phyloP scores from a whole-genome alignment of 2,797 vertebrate genomes.

The Melanotaenia boesemani region DNA sequence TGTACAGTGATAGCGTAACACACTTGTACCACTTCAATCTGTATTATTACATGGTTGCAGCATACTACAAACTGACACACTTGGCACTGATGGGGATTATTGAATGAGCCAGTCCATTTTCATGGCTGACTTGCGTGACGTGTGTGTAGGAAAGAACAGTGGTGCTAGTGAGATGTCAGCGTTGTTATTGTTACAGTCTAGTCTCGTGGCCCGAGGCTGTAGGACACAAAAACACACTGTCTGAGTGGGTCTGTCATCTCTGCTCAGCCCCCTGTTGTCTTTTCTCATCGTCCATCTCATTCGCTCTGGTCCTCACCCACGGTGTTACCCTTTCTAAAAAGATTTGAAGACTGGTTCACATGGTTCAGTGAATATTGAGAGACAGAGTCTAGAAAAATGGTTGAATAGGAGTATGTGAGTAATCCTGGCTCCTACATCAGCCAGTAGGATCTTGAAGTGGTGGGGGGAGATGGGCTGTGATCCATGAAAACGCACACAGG shows the following conservation, averaged over 20 bases:
- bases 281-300: constrained; percentile 66
- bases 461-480: constrained; percentile 17
- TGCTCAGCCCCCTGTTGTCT: constrained; percentile 61
- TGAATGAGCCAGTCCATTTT: constrained; percentile 53
- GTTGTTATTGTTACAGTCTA: constrained; percentile 80
- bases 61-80: constrained; percentile 41
- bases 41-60: neutral
- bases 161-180: constrained; percentile 73
- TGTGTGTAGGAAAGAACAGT: constrained; percentile 58
- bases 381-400: constrained; percentile 14
- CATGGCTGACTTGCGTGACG: constrained; percentile 58
- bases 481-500: constrained; percentile 35
- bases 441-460: constrained; percentile 38
- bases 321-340: constrained; percentile 56
- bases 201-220: constrained; percentile 77
- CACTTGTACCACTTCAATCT: neutral
- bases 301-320: constrained; percentile 35
- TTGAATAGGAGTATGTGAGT: constrained; percentile 30
- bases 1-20: neutral
- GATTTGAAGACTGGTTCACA: constrained; percentile 36
- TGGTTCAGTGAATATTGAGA: constrained; percentile 56
- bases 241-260: constrained; percentile 68
- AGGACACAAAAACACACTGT: constrained; percentile 79
- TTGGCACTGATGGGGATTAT: constrained; percentile 54
- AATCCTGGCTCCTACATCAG: constrained; percentile 36